Evolutionary conservation across 2,113 vertebrate species (phyloP).

Genomic region (Chlorodrepanis virens): DNA sequence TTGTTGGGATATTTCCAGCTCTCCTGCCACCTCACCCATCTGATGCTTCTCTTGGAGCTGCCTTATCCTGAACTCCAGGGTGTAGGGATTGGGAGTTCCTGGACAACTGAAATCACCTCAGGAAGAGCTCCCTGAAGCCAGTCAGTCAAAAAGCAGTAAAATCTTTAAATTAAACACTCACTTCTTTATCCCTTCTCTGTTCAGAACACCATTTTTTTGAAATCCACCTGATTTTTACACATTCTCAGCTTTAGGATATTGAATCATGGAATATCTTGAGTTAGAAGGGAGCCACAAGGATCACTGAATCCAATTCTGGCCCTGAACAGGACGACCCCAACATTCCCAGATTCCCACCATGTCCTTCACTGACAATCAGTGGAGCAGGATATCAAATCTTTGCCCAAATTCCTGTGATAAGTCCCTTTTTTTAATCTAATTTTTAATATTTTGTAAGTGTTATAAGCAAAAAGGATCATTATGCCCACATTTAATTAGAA

Average conservation of each 20-base stretch:
- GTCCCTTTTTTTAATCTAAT: not conserved
- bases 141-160: not conserved
- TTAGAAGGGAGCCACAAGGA: not conserved
- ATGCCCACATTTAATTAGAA: not conserved
- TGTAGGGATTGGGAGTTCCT: not conserved
- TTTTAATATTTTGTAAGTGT: not conserved
- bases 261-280: not conserved
- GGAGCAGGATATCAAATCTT: not conserved
- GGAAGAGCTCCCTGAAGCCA: not conserved
- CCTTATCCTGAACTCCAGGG: not conserved
- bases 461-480: not conserved
- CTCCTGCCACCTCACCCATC: not conserved
- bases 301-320: not conserved
- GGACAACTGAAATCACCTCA: not conserved
- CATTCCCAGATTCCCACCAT: not conserved
- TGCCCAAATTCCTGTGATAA: not conserved
- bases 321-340: not conserved
- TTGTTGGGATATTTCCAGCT: not conserved
- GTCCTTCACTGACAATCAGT: not conserved
- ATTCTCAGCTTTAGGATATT: not conserved
- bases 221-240: not conserved
- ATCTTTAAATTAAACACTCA: fast-evolving
- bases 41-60: not conserved
- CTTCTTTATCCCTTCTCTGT: not conserved
- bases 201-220: fast-evolving